Conservation (phyloP, 2,888 invertebrate genomes). For the Leptogaster cylindrica region DNA sequence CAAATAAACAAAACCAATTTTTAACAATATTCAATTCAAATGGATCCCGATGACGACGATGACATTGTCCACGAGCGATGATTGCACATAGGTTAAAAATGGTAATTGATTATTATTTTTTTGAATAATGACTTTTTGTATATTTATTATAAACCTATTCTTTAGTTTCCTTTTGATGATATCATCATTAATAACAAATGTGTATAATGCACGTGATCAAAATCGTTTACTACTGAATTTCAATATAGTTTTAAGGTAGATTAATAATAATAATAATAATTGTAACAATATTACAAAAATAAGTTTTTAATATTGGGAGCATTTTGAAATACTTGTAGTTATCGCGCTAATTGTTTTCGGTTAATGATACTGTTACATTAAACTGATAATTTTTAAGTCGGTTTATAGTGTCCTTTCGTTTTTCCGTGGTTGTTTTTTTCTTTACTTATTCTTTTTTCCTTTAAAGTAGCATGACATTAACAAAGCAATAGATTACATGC, state of each 20-base stretch:
- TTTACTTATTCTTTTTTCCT: no score
- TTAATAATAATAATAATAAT: constrained; percentile 23
- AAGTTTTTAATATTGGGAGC: constrained; percentile 28
- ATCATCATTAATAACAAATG: constrained; percentile 25
- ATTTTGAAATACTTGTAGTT: no score
- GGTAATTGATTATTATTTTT: constrained; percentile 30
- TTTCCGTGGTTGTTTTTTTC: no score
- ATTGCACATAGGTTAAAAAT: constrained; percentile 35
- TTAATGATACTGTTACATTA: no score
- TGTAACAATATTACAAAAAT: no score
- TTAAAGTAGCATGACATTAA: no score
- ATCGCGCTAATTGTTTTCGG: no score
- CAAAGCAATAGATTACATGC: no score
- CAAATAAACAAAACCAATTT: constrained; percentile 19
- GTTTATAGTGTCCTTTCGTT: no score
- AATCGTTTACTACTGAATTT: constrained; percentile 12
- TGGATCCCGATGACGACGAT: constrained; percentile 20
- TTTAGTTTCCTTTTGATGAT: constrained; percentile 25
- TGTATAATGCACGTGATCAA: constrained; percentile 29
- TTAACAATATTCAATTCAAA: not conserved
- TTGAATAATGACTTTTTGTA: constrained; percentile 13
- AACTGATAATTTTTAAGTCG: no score
- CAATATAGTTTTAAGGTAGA: constrained; percentile 27
- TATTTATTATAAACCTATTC: constrained; percentile 1
- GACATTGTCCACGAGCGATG: constrained; percentile 22